Evolutionary conservation across 2,888 invertebrate species (phyloP), one percentile per base, ranked within the genome.

Genomic region (Mechanitis mazaeus): DNA sequence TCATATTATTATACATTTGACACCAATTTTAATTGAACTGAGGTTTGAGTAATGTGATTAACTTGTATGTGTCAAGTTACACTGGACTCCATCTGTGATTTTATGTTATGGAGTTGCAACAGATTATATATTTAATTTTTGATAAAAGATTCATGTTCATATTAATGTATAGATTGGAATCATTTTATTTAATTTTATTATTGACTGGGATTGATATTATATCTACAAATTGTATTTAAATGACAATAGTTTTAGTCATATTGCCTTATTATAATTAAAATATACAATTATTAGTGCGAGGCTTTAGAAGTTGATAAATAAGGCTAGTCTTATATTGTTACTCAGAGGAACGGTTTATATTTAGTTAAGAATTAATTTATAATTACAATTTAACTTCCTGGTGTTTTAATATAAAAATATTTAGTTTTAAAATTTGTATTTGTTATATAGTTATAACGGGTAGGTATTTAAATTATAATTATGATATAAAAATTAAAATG

Each of bases 321-420:
- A 50, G 50, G 9, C 28, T 31, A 31, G 50, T 11, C 47, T 6
- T 35, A 35, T 35, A 35, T 35, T 35, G 47, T 47, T 47, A 47
- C 47, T 47, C 47, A 20, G 47, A 50, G 50, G 50, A 50, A 50
- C 9, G 50, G 31, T 31, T 50, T 50, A 31, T 31, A 31, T 31
- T 50, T 28, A 9, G 31, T 31, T 31, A 3, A 9, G 42, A 50
- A 31, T n/a, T 50, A 31, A 50, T 50, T 50, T 50, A 50, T 50
- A 50, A 31, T 31, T 31, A 50, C 31, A 31, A 35, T 35, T 35
- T 35, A 31, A 50, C 31, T 31, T 50, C 31, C 50, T 31, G 42
- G 42, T 42, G 42, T 20, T 20, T 20, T 20, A 20, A 20, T 20
- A 20, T 20, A 20, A 20, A 20, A 20, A 9, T 42, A 42, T 42